A percentile compares a stretch with the other conserved stretches of the same genome.
Evolutionary conservation across 2,888 invertebrate species (phyloP).

Genomic region (Noctua janthe): DNA sequence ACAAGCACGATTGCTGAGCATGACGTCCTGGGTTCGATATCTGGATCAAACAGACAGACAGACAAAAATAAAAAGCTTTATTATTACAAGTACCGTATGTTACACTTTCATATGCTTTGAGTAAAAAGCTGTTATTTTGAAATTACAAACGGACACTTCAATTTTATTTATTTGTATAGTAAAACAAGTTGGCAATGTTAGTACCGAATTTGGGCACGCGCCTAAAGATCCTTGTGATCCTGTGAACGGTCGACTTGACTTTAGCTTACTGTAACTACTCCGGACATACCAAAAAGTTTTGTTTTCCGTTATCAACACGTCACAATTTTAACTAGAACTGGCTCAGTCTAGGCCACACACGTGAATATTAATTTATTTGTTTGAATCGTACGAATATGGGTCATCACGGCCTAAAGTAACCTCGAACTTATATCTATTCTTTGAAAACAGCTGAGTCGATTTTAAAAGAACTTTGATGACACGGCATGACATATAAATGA

Average conservation of each 20-base stretch:
- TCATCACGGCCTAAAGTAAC: not conserved
- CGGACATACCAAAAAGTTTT: not conserved
- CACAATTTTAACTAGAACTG: not conserved
- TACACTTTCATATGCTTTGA: no score
- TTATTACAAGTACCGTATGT: no score
- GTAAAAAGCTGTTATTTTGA: no score
- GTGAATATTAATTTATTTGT: not conserved
- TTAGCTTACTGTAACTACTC: not conserved
- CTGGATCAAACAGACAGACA: no score
- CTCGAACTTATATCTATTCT: not conserved
- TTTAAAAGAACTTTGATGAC: conserved; percentile 24
- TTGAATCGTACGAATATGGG: not conserved
- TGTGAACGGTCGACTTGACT: not conserved
- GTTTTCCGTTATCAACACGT: not conserved
- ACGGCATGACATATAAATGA: not conserved
- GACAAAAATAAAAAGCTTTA: no score
- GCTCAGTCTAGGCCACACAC: not conserved
- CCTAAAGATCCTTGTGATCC: no score
- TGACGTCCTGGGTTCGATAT: no score
- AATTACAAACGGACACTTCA: no score
- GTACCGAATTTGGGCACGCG: no score
- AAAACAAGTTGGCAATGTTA: no score
- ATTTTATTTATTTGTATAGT: no score
- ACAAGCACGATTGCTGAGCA: no score
- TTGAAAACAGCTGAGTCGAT: conserved; percentile 18